Conservation (phyloP, 2,888 invertebrate species). For the Tetanocera ferruginea region DNA sequence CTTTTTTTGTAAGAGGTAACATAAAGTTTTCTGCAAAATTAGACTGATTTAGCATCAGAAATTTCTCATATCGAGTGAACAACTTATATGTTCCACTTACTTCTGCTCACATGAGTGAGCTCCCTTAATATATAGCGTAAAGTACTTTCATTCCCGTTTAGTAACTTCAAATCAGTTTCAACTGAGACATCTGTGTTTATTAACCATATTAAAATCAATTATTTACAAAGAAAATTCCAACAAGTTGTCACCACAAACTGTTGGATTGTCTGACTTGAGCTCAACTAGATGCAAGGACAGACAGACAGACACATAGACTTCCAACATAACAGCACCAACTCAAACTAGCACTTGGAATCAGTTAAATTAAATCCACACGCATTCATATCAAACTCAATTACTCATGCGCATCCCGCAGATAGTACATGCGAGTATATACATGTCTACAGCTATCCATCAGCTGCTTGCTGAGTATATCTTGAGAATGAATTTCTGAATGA, state of each 20-base stretch:
- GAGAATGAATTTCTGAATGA: constrained; percentile 21
- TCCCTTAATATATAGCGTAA: no score
- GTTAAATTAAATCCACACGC: constrained; percentile 24
- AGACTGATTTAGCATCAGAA: no score
- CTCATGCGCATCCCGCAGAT: constrained; percentile 22
- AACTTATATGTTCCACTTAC: background rate
- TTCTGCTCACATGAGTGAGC: background rate
- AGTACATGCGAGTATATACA: background rate
- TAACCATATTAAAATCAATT: constrained; percentile 25
- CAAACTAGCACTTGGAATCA: constrained; percentile 7
- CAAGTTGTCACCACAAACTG: constrained; percentile 7
- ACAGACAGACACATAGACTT: background rate
- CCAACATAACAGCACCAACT: background rate
- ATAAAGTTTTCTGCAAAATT: no score
- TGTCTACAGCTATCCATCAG: background rate
- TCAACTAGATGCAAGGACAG: background rate
- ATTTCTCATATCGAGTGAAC: background rate
- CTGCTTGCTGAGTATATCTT: background rate
- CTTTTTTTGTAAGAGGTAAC: no score
- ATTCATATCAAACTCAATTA: constrained; percentile 6
- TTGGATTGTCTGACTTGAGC: background rate
- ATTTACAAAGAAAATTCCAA: background rate
- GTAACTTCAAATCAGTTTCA: no score
- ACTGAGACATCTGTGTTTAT: constrained; percentile 9
- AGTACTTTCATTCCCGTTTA: no score